Base-by-base conservation (phyloP, 1,140 invertebrate species). In the Achroia grisella region DNA sequence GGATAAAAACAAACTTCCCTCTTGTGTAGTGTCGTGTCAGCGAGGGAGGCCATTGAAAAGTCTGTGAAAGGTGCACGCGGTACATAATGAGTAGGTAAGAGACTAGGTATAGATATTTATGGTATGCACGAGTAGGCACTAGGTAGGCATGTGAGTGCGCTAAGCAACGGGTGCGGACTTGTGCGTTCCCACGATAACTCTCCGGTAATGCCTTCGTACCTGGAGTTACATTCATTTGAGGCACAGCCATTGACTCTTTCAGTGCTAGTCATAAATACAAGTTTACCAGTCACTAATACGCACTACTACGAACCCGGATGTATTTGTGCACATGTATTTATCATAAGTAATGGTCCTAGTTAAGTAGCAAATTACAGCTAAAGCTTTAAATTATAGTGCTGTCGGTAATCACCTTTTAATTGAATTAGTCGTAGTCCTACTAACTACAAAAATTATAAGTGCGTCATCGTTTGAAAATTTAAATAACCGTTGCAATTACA, bases 121-220 rank as follows among this genome's bases (percentile, higher is more conserved):
- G 33, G 39, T 15, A 29, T 12, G 27, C 27, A 29, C 28, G 36
- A 14, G 36, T 47, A 31, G 35, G 27, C 37, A 34, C 39, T 37
- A 49, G 35, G 35, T 12, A 14, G 40, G 48, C 30, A 17, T 37
- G 39, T 23, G 39, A 10, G 41, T 31, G 35, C 15, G 48, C 48
- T 23, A 23, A 23, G 17, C 17, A 23, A 23, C 62, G 59, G 44
- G 56, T 41, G 45, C 47, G 54, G 56, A 61, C 66, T 23, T 23
- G 17, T 23, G 59, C 58, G 63, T 79, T 82, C 78, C 77, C 78
- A 82, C 78, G 78, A 66, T 69, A 62, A 71, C 71, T 64, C 67
- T 52, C 66, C 50, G 47, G 51, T 45, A 59, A 48, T 64, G 58
- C 62, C 57, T 59, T 55, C 56, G 42, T 43, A 14, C 56, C 59